Evolutionary conservation across 1,140 invertebrate genomes (phyloP), one percentile per base, ranked within the genome.

Genomic region (Trichonephila inaurata): DNA sequence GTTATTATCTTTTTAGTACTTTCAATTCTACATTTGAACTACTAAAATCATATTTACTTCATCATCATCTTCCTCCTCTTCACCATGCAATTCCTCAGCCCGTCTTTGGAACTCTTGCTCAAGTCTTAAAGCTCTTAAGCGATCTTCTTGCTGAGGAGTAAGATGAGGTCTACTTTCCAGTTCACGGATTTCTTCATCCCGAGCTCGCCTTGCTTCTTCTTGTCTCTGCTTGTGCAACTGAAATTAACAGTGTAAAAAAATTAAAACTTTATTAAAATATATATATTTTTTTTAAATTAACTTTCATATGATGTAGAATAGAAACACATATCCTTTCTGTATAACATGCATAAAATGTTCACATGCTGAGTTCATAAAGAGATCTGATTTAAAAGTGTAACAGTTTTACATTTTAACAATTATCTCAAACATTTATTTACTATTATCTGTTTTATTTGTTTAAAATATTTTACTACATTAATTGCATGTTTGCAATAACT

Each of bases 31-130:
- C 21, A 66, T 14, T 69, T n/a, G n/a, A 69, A n/a, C 24, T 10
- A 10, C 21, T 0, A 2, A 18, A 28, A 62, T 28, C 8, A 24
- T 14, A 89, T 90, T 90, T 81, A 94, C 94, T 62, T 96, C 95
- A 95, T 97, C 97, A 69, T 96, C 96, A 64, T 97, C 98, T 33
- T 98, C 97, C 82, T 98, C 98, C 95, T 98, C 97, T 66, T 97
- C 97, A 94, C 96, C 97, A 28, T 97, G 97, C 64, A 96, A 96
- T 95, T 98, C 97, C 95, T 97, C 97, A 6, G 98, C 98, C 81
- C 98, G 96, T 66, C 98, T 97, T 95, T 99, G 98, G 95, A 99
- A 99, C 95, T 99, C 98, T 94, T 97, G 96, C 95, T 99, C 98
- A 8, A 99, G 96, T 92, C 97, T 97, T 77, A 99, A 96, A 10